phyloP scores from a whole-genome alignment of 2,888 invertebrate species.

The Meghimatium bilineatum region DNA sequence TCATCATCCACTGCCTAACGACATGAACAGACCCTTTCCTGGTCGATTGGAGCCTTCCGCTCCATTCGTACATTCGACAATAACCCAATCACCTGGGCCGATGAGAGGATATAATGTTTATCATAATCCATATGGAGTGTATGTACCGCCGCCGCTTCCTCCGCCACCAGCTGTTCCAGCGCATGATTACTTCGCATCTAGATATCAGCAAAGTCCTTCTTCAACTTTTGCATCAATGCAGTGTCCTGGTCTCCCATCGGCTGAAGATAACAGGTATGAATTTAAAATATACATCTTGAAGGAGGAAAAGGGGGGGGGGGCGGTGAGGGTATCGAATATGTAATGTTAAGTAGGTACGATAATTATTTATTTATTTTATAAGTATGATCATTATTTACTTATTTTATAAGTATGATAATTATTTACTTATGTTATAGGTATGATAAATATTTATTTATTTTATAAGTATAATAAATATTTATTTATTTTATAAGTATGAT shows the following conservation, averaged over 20 bases:
- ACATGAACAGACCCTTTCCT: background rate
- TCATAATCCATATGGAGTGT: background rate
- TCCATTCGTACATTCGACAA: background rate
- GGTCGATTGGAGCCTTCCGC: background rate
- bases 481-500: no score
- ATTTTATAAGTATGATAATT: no score
- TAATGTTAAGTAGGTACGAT: no score
- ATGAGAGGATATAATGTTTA: slow-evolving; percentile 4
- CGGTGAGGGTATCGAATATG: no score
- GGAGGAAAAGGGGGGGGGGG: no score
- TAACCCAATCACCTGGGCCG: slow-evolving; percentile 12
- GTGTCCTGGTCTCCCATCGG: background rate
- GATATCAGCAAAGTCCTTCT: background rate
- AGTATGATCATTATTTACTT: no score
- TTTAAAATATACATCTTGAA: background rate
- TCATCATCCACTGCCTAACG: background rate
- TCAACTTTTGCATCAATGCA: background rate
- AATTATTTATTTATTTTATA: no score
- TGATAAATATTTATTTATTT: no score
- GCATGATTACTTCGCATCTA: background rate
- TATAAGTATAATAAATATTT: no score
- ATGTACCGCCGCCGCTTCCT: background rate
- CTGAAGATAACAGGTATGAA: background rate
- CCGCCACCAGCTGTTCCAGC: slow-evolving; percentile 1
- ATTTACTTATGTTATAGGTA: no score